Evolutionary conservation across 2,113 vertebrate genomes (phyloP).

Genomic region (Oncorhynchus gorbuscha): DNA sequence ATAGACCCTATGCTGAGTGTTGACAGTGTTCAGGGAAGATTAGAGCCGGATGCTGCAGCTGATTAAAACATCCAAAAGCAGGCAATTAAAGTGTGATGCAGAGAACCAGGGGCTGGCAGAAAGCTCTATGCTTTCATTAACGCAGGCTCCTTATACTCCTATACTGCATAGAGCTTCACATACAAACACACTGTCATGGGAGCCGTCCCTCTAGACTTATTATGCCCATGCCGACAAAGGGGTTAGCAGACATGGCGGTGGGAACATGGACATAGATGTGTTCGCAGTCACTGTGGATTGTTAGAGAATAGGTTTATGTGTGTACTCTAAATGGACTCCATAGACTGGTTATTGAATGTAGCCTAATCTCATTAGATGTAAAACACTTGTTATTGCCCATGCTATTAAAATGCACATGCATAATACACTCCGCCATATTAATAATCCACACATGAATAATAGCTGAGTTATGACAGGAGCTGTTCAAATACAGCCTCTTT

Average conservation of each 20-base stretch:
- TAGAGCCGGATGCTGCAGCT: constrained; percentile 25
- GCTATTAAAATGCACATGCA: background rate
- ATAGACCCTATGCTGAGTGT: background rate
- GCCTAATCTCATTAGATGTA: background rate
- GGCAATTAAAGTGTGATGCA: constrained; percentile 46
- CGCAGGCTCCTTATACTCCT: constrained; percentile 4
- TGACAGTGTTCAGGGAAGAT: constrained; percentile 27
- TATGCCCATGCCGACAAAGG: too few relatives aligned
- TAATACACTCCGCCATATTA: background rate
- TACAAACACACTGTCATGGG: background rate
- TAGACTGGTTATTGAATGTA: background rate
- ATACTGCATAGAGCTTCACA: constrained; percentile 10
- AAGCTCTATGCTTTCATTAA: constrained; percentile 40
- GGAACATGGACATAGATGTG: background rate
- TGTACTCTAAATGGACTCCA: too few relatives aligned
- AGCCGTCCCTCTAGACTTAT: background rate
- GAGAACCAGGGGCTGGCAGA: constrained; percentile 24
- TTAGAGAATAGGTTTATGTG: background rate
- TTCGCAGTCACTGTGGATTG: background rate
- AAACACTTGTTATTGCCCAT: background rate
- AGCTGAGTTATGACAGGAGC: background rate
- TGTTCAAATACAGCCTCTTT: background rate
- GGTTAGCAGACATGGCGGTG: background rate
- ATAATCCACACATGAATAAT: background rate
- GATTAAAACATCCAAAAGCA: constrained; percentile 51